Conservation (phyloP, 2,888 invertebrate species). For the Achlya flavicornis region DNA sequence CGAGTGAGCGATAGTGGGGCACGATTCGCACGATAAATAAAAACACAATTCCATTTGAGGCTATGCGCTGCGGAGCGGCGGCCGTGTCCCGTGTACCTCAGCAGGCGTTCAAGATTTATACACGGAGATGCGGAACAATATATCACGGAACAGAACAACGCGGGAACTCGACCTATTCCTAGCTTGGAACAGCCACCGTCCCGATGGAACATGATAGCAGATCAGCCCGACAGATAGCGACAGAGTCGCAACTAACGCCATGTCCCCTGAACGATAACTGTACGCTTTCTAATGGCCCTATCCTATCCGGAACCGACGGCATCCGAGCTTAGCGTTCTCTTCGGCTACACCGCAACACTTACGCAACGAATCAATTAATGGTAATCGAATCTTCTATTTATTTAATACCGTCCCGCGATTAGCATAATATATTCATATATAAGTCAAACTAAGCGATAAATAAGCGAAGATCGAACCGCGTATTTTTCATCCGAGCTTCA, state of each 20-base stretch:
- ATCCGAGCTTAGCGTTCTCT: constrained; percentile 17
- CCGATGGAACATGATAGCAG: constrained; percentile 76
- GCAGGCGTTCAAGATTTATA: constrained; percentile 84
- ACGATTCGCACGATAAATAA: constrained; percentile 83
- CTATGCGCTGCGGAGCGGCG: constrained; percentile 74
- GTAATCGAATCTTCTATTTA: constrained; percentile 62
- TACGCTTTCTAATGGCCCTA: constrained; percentile 33
- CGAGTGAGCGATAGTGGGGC: constrained; percentile 78
- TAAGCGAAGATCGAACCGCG: constrained; percentile 77
- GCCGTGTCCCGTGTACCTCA: constrained; percentile 82
- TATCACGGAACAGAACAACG: constrained; percentile 79
- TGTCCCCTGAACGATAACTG: constrained; percentile 51
- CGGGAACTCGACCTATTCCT: constrained; percentile 82
- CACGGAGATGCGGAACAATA: constrained; percentile 81
- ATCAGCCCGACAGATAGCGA: constrained; percentile 68
- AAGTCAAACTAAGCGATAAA: constrained; percentile 74
- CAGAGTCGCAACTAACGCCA: constrained; percentile 57
- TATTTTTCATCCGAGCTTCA: constrained; percentile 80
- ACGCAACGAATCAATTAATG: constrained; percentile 38
- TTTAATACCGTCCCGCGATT: constrained; percentile 46
- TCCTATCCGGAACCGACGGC: constrained; percentile 34
- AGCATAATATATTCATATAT: constrained; percentile 73
- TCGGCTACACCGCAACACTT: constrained; percentile 23
- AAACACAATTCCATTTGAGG: constrained; percentile 84
- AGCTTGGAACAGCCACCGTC: constrained; percentile 76